Percentiles rank a stretch among this genome's conserved stretches.
phyloP scores from a whole-genome alignment of 2,888 invertebrate species.

The Colletes collaris region DNA sequence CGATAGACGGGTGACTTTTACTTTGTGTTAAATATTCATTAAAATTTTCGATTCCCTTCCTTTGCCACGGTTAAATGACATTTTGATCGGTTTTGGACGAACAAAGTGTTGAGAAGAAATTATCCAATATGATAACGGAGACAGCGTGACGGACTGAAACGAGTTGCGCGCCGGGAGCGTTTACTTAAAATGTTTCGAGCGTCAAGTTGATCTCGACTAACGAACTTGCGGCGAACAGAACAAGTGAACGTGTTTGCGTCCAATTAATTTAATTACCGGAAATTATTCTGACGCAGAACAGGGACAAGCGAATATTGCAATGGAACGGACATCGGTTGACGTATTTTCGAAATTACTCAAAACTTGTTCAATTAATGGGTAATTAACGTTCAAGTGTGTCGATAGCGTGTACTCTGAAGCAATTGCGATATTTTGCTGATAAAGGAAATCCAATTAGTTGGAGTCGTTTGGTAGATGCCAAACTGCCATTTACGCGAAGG shows the following conservation, averaged over 20 bases:
- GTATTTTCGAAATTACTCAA: slow-evolving; percentile 11
- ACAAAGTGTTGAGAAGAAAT: slow-evolving; percentile 15
- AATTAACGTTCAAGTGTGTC: slow-evolving; percentile 3
- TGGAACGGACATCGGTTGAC: not conserved
- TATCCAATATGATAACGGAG: slow-evolving; percentile 12
- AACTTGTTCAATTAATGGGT: slow-evolving; percentile 20
- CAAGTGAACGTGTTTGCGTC: slow-evolving; percentile 18
- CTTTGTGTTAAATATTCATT: no score
- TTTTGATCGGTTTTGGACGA: not conserved
- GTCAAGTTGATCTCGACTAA: slow-evolving; percentile 13
- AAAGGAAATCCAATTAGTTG: slow-evolving; percentile 1
- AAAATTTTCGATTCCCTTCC: no score
- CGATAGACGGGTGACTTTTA: no score
- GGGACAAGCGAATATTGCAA: not conserved
- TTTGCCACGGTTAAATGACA: not conserved
- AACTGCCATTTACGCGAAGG: not conserved
- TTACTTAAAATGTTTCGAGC: slow-evolving; percentile 34
- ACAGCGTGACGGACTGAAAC: slow-evolving; percentile 14
- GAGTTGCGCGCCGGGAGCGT: not conserved
- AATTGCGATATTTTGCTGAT: not conserved
- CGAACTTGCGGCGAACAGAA: slow-evolving; percentile 16
- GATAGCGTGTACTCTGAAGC: not conserved
- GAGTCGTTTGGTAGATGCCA: not conserved
- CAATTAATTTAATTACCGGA: slow-evolving; percentile 43
- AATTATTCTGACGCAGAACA: slow-evolving; percentile 31